Percentiles rank a stretch among this genome's conserved stretches.
These are phyloP conservation scores for Pachymerium ferrugineum DNA, from an alignment of 2,888 invertebrate species.

Conservation along the genomic window DNA sequence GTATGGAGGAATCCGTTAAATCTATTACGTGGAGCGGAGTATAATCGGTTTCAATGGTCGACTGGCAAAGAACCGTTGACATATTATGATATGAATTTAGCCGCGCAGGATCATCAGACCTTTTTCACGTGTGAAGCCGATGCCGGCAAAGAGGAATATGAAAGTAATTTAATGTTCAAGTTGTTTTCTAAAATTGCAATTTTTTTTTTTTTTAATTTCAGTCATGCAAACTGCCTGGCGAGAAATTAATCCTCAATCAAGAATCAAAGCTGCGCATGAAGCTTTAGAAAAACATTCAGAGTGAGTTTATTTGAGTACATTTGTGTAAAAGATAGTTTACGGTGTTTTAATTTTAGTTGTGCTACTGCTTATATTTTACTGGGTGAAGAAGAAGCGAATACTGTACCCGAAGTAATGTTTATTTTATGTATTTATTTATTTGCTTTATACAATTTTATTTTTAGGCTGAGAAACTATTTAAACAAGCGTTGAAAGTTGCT, in stretches of 20 bases:
- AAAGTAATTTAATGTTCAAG: conserved; percentile 53
- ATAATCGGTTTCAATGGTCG: conserved; percentile 86
- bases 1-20: conserved; percentile 96
- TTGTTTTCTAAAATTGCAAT: neutral
- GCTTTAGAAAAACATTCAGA: conserved; percentile 82
- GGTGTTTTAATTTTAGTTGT: conserved; percentile 54
- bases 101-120: conserved; percentile 97
- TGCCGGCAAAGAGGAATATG: conserved; percentile 77
- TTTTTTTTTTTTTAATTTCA: conserved; percentile 40
- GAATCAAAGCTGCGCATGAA: conserved; percentile 84
- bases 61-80: conserved; percentile 92
- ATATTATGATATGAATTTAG: conserved; percentile 98
- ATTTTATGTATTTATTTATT: neutral
- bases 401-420: conserved; percentile 64
- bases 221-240: conserved; percentile 95
- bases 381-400: conserved; percentile 94
- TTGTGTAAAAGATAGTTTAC: neutral
- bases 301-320: conserved; percentile 42
- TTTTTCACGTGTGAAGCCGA: conserved; percentile 91
- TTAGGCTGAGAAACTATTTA: conserved; percentile 69
- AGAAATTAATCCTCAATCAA: conserved; percentile 81
- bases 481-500: conserved; percentile 75
- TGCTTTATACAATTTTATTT: conserved; percentile 34
- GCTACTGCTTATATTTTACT: conserved; percentile 89
- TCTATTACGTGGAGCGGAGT: conserved; percentile 91